Conservation (phyloP, 2,113 vertebrate genomes). For the Tyrannus savana region DNA sequence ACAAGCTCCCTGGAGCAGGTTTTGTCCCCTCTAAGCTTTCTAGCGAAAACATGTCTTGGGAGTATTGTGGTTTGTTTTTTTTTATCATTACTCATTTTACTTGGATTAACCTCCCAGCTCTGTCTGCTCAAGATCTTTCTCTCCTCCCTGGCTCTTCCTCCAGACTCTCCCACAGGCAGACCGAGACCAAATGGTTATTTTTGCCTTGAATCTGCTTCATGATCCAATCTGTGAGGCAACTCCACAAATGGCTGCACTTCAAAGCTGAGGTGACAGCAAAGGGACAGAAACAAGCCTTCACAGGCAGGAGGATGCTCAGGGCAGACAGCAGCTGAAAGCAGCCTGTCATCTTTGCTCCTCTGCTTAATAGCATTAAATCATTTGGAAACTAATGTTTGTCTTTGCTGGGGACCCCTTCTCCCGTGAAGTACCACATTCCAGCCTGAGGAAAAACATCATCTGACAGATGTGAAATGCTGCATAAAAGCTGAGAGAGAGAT, state of each 20-base stretch:
- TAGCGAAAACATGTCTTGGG: neutral
- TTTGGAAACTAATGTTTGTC: neutral
- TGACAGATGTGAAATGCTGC: neutral
- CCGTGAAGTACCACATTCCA: neutral
- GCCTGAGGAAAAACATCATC: neutral
- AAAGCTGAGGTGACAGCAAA: neutral
- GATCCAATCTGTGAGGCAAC: neutral
- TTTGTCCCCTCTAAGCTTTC: neutral
- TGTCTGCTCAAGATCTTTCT: neutral
- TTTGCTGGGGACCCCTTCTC: neutral
- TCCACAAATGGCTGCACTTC: neutral
- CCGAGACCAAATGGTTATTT: neutral
- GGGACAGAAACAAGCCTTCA: neutral
- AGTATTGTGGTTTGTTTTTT: neutral
- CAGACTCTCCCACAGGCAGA: neutral
- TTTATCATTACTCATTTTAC: neutral
- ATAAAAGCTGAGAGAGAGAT: neutral
- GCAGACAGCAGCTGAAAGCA: neutral
- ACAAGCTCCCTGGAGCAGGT: neutral
- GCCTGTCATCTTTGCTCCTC: neutral
- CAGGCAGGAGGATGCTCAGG: neutral
- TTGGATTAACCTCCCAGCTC: neutral
- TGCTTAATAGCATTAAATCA: neutral
- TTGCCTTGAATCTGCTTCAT: neutral
- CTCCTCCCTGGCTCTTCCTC: neutral